Base-by-base conservation (phyloP, 2,113 vertebrate species). In the Anoplopoma fimbria region DNA sequence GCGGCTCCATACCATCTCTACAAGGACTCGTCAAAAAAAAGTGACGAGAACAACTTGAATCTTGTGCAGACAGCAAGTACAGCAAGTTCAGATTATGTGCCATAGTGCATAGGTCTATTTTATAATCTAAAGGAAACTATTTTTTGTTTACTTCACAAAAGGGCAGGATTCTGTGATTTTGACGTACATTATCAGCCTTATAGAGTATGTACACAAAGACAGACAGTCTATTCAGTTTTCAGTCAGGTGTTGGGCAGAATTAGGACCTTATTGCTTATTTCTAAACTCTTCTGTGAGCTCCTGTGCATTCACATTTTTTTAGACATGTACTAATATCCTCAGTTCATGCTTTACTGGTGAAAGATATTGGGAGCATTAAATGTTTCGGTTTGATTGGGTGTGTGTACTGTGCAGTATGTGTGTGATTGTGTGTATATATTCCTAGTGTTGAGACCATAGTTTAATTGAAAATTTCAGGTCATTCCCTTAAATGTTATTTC, bases 1-100 rank as follows among this genome's bases (percentile, higher is more conserved):
- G 71, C 65, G n/a, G 82, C 72, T 83, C 71, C 51, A 69, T 73
- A 81, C 81, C 61, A 69, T 77, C 61, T 74, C 84, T 60, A 73
- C 40, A 73, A 78, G 62, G 71, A 87, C 71, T 40, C 68, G 74
- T 86, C 51, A 75, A 75, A 69, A 69, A 70, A 60, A 73, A 64
- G 29, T 42, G 23, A 74, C 23, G n/a, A 79, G 27, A 75, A 67
- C 65, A 87, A 84, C 51, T 63, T 83, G 14, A 74, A 45, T 83
- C 61, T 17, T 34, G 29, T 82, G 40, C 34, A 62, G 38, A 77
- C 21, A 47, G 69, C 10, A 47, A 69, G 60, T 51, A 31, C 21
- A 57, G 34, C 27, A 51, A 64, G 58, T 67, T 25, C 21, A 75
- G 33, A 63, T 67, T 71, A 51, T 53, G 27, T 29, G 12, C 53